A percentile compares a stretch with the other conserved stretches of the same genome.
Evolutionary conservation across 2,888 invertebrate genomes (phyloP).

Genomic region (Metopia argyrocephala): DNA sequence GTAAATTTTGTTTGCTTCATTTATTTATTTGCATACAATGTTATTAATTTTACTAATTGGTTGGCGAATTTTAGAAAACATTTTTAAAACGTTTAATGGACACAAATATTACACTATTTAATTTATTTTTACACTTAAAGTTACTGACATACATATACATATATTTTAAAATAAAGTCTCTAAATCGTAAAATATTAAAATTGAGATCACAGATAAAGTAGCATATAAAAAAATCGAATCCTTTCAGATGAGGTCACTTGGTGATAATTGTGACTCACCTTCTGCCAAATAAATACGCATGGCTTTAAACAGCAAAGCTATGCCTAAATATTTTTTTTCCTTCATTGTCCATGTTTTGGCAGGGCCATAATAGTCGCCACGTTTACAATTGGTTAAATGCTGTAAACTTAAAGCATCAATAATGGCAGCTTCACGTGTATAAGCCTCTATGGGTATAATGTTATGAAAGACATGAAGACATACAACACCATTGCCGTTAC

Average conservation of each 20-base stretch:
- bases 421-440: slow-evolving; percentile 95
- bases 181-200: slow-evolving; percentile 6
- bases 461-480: slow-evolving; percentile 95
- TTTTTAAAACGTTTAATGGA: neutral
- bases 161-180: neutral
- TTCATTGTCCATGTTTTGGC: slow-evolving; percentile 86
- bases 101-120: slow-evolving; percentile 12
- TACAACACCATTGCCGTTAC: slow-evolving; percentile 88
- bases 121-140: neutral
- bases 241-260: slow-evolving; percentile 82
- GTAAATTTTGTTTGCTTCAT: no score
- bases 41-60: neutral
- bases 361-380: slow-evolving; percentile 90
- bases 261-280: slow-evolving; percentile 92
- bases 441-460: slow-evolving; percentile 93
- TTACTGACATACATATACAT: neutral
- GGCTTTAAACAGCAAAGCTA: slow-evolving; percentile 88
- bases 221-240: neutral
- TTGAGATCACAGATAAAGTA: slow-evolving; percentile 45
- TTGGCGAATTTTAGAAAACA: neutral
- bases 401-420: slow-evolving; percentile 90
- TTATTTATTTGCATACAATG: neutral
- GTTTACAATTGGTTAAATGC: slow-evolving; percentile 87
- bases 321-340: slow-evolving; percentile 86
- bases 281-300: slow-evolving; percentile 91